Base-by-base conservation (phyloP, 2,888 invertebrate species). In the Autographa pulchrina region DNA sequence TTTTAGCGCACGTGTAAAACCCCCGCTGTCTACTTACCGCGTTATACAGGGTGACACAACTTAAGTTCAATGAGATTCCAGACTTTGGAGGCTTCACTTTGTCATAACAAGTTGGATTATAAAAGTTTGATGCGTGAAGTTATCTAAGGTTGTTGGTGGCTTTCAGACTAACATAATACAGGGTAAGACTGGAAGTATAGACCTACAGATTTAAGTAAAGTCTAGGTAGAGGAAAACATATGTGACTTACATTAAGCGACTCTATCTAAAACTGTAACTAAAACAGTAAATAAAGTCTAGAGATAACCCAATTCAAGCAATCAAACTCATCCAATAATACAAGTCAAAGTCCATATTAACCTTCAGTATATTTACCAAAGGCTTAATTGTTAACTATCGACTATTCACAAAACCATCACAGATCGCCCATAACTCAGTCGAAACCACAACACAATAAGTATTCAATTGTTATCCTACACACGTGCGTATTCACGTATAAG, bases 1-100 rank as follows among this genome's bases (percentile, higher is more conserved):
- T 78, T 78, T 76, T 76, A 80, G 67, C 72, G 70, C 13, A 31
- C 48, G 67, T 59, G 68, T 77, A 78, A 80, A 74, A 78, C 75
- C 75, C 64, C 65, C 18, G 62, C 67, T 41, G 56, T 48, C 61
- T 58, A 79, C 80, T 79, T 79, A 73, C 80, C 52, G 56, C 59
- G 70, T 64, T 75, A 67, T 68, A 70, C 66, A 68, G 68, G 64
- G 58, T 64, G 59, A 52, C 52, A 18, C 63, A 31, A 52, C 70
- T 72, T 73, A 73, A 68, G 64, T 68, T 62, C 61, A 35, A 70
- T 59, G 68, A 61, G 25, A 32, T 25, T 75, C 59, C 20, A 56
- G 25, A 64, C 41, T 66, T 38, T 64, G 43, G 63, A 41, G 25
- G 60, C 54, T 59, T 77, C 48, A 67, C 54, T 18, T 20, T 54